Percentiles rank a stretch among this genome's conserved stretches.
Evolutionary conservation across 2,113 vertebrate genomes (phyloP).

Genomic region (Fukomys damarensis): DNA sequence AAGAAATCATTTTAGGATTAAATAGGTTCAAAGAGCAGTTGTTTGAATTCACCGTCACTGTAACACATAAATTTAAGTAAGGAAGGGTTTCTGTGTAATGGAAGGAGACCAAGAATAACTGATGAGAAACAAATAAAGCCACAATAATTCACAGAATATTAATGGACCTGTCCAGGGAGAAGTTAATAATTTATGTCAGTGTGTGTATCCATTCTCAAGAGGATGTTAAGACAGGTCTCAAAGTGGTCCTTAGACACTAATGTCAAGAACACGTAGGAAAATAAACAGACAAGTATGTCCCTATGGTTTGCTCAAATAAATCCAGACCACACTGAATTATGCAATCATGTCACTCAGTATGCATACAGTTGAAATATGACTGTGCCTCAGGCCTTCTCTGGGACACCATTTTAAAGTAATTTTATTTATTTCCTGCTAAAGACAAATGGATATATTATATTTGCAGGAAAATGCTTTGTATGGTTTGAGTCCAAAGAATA

Average conservation of each 20-base stretch:
- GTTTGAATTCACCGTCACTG: constrained; percentile 13
- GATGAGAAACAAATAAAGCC: constrained; percentile 64
- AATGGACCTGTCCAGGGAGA: constrained; percentile 40
- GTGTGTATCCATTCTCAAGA: constrained; percentile 28
- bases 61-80: constrained; percentile 68
- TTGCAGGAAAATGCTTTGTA: constrained; percentile 34
- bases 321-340: constrained; percentile 57
- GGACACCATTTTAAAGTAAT: constrained; percentile 63
- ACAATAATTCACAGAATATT: constrained; percentile 54
- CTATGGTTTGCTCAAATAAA: constrained; percentile 57
- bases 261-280: constrained; percentile 47
- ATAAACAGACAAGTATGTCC: constrained; percentile 63
- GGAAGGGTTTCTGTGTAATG: constrained; percentile 66
- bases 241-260: constrained; percentile 51
- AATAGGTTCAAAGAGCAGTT: constrained; percentile 70
- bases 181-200: constrained; percentile 63
- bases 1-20: constrained; percentile 68
- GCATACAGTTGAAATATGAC: constrained; percentile 55
- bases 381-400: neutral
- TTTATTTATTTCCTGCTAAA: constrained; percentile 61
- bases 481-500: constrained; percentile 59
- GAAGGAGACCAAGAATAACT: constrained; percentile 74
- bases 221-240: constrained; percentile 53
- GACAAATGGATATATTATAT: constrained; percentile 64
- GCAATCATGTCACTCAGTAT: constrained; percentile 31